A percentile compares a stretch with the other conserved stretches of the same genome.
Conservation (phyloP, 1,140 invertebrate genomes). For the Homarus americanus region DNA sequence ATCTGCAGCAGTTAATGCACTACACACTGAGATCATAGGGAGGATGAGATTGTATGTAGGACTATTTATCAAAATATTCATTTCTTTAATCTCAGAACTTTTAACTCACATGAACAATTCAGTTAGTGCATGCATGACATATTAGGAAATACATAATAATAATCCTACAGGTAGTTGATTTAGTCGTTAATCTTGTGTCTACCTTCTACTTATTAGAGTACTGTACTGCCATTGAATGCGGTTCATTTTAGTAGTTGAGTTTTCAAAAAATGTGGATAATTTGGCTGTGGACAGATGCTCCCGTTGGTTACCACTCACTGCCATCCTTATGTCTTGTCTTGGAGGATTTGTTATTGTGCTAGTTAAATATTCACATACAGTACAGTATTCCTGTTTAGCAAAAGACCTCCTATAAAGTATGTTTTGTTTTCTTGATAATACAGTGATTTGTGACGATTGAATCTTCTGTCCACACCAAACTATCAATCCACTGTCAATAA, state of each 20-base stretch:
- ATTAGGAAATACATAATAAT: slow-evolving; percentile 55
- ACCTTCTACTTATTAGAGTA: slow-evolving; percentile 52
- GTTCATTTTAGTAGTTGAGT: slow-evolving; percentile 57
- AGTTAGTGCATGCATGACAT: slow-evolving; percentile 63
- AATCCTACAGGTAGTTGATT: slow-evolving; percentile 61
- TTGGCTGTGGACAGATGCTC: slow-evolving; percentile 39
- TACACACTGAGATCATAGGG: slow-evolving; percentile 11
- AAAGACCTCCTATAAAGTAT: background rate
- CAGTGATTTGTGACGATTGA: slow-evolving; percentile 12
- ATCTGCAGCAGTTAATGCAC: background rate
- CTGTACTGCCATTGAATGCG: slow-evolving; percentile 35
- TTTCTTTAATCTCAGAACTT: slow-evolving; percentile 35
- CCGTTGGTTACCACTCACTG: slow-evolving; percentile 22
- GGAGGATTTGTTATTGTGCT: background rate
- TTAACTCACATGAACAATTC: slow-evolving; percentile 39
- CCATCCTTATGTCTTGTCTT: background rate
- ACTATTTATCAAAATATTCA: slow-evolving; percentile 34
- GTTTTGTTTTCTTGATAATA: background rate
- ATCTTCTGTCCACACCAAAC: slow-evolving; percentile 41
- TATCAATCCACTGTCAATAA: slow-evolving; percentile 39
- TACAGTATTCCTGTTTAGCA: too few species aligned
- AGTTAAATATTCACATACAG: background rate
- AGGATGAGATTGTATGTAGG: slow-evolving; percentile 33
- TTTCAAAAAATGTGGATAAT: slow-evolving; percentile 44
- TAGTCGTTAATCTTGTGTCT: slow-evolving; percentile 46